phyloP scores from a whole-genome alignment of 2,113 vertebrate species.

The Oceanites oceanicus region DNA sequence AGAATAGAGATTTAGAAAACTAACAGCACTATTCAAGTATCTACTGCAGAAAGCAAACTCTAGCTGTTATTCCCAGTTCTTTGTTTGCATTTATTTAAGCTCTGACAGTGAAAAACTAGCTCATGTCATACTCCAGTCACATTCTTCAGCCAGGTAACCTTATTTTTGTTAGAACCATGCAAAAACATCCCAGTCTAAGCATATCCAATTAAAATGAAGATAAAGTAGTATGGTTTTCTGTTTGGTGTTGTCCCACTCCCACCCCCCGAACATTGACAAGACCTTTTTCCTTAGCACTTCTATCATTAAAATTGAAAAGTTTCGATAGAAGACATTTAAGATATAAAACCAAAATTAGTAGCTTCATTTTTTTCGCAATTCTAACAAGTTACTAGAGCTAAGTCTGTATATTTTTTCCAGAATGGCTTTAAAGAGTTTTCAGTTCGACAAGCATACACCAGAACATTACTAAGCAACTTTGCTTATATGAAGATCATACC shows the following conservation, averaged over 20 bases:
- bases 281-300: neutral
- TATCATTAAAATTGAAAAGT: neutral
- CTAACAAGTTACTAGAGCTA: neutral
- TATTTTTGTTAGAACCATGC: neutral
- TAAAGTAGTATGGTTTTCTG: neutral
- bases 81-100: neutral
- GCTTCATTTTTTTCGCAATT: neutral
- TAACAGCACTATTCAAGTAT: neutral
- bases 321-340: neutral
- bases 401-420: neutral
- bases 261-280: neutral
- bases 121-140: neutral
- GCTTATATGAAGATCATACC: conserved; percentile 57
- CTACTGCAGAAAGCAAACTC: neutral
- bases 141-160: neutral
- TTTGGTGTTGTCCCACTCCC: accelerated
- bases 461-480: neutral
- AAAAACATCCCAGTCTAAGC: neutral
- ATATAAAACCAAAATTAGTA: neutral
- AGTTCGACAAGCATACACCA: neutral
- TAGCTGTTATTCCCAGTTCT: neutral
- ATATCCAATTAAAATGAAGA: neutral
- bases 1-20: neutral
- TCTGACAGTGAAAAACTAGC: neutral
- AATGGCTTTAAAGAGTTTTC: neutral